Evolutionary conservation across 2,113 vertebrate genomes (phyloP), one percentile per base, ranked within the genome.

Genomic region (Anolis sagrei): DNA sequence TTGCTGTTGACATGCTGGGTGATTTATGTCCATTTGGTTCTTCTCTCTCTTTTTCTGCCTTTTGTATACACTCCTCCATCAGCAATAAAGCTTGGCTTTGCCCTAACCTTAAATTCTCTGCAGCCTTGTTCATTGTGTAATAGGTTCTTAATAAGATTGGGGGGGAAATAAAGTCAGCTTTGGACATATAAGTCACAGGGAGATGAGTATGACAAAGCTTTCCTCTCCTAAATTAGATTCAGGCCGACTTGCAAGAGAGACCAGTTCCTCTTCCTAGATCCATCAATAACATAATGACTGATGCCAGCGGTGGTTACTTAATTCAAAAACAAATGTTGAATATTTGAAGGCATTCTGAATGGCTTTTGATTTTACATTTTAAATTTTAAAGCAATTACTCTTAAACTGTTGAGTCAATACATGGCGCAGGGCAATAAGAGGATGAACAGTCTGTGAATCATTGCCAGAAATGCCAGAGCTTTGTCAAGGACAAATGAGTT

Each of bases 81-180:
- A 89, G 89, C 91, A 89, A 83, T 93, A 94, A 94, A 94, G 89
- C 88, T 85, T 91, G 84, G 68, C 79, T 94, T 80, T 92, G 83
- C 86, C 70, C 1, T 84, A 83, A 82, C 89, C 86, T 93, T 87
- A 79, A 86, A 92, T 90, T 85, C 92, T 93, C 83, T 1, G 76
- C 83, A 86, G 86, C 81, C 86, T 82, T 76, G 82, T 70, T 91
- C 88, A 90, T 84, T 94, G 89, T 51, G 79, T 95, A 95, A 95
- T 95, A 93, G 93, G 89, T 91, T 91, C 90, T 76, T 95, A 95
- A 95, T 93, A 94, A 93, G 93, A 95, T 95, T 94, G 92, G 81
- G 79, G 74, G 82, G 83, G 10, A 18, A 93, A 89, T 44, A 89
- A 94, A 94, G 93, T 94, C 93, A 94, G 90, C 91, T 95, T 86